These are phyloP conservation scores for Listronotus bonariensis DNA, from an alignment of 1,140 invertebrate genomes.

Conservation along the genomic window DNA sequence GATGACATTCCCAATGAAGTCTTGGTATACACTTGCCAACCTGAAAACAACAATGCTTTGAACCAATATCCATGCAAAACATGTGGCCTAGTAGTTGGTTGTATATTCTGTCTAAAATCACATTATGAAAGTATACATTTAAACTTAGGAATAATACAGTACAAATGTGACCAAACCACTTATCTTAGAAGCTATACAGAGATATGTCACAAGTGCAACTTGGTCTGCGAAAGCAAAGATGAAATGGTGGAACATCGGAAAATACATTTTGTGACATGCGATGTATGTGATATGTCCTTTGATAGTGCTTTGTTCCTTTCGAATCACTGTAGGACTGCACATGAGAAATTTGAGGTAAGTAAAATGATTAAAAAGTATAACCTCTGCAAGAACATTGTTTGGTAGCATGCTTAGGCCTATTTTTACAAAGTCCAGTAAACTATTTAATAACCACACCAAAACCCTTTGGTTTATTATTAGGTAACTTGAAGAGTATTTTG, in stretches of 20 bases:
- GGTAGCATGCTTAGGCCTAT: too few species aligned
- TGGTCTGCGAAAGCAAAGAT: conserved; percentile 30
- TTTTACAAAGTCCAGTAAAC: too few species aligned
- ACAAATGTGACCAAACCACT: conserved; percentile 32
- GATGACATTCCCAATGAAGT: conserved; percentile 26
- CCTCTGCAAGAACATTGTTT: too few species aligned
- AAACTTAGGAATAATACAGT: conserved; percentile 31
- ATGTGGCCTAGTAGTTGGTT: conserved; percentile 24
- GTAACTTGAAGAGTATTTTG: too few species aligned
- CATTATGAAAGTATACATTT: conserved; percentile 39
- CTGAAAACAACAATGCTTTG: conserved; percentile 5
- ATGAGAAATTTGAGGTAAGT: conserved; percentile 35
- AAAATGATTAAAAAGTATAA: background rate
- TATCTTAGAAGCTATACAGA: conserved; percentile 27
- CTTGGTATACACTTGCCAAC: conserved; percentile 21
- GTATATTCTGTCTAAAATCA: conserved; percentile 39
- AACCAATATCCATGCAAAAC: conserved; percentile 31
- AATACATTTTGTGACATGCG: conserved; percentile 38
- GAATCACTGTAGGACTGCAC: conserved; percentile 33
- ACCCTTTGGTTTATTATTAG: too few species aligned
- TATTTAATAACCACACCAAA: too few species aligned
- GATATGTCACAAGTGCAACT: conserved; percentile 36
- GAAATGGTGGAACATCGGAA: conserved; percentile 38
- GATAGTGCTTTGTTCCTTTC: conserved; percentile 35
- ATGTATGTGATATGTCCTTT: conserved; percentile 38